Percentiles rank a stretch among this genome's conserved stretches.
These are phyloP conservation scores for Peromyscus polionotus DNA, from an alignment of 2,113 vertebrate species.

Conservation along the genomic window DNA sequence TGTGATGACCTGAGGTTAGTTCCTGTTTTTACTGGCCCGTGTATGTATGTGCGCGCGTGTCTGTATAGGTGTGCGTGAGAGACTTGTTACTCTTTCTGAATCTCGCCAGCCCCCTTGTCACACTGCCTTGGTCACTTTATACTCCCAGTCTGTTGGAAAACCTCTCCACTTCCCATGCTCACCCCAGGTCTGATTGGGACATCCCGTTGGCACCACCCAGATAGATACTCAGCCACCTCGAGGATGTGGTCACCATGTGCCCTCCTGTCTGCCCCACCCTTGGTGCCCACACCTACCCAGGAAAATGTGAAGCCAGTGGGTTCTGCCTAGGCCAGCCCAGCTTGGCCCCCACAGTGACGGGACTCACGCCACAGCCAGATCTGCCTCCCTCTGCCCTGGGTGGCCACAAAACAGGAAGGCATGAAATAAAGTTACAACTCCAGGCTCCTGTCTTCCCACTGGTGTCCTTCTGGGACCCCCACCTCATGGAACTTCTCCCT, in stretches of 20 bases:
- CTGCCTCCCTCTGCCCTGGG: neutral
- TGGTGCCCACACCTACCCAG: neutral
- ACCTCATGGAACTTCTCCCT: neutral
- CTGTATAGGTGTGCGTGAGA: neutral
- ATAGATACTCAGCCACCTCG: neutral
- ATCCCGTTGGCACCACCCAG: accelerated
- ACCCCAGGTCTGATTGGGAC: neutral
- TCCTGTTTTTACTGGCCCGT: neutral
- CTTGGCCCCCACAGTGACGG: neutral
- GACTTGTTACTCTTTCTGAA: neutral
- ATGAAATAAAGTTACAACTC: constrained; percentile 54
- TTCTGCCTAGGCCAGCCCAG: neutral
- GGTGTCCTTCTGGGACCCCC: neutral
- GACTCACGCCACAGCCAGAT: too few relatives aligned
- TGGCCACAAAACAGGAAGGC: accelerated
- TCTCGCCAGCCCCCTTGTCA: neutral
- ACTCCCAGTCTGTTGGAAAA: neutral
- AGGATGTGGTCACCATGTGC: neutral
- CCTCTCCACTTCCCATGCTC: accelerated
- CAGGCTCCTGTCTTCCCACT: neutral
- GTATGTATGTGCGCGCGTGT: neutral
- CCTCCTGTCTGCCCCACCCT: neutral
- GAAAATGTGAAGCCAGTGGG: neutral
- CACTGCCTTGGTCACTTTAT: neutral
- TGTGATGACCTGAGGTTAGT: constrained; percentile 80